phyloP scores from a whole-genome alignment of 2,797 vertebrate genomes.

The Dendrocincla fuliginosa region DNA sequence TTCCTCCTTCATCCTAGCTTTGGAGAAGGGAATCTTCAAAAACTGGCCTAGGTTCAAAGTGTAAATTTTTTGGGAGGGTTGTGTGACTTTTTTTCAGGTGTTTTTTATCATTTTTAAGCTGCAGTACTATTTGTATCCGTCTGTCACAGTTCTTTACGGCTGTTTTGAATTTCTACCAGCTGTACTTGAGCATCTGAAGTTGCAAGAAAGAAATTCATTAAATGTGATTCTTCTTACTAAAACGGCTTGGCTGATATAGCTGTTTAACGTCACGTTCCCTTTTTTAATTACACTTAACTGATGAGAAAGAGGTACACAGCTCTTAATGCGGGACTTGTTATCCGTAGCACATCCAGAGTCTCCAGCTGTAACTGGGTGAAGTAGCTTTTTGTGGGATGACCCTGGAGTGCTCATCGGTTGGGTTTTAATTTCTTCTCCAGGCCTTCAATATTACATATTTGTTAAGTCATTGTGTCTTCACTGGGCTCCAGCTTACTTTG shows the following conservation, averaged over 20 bases:
- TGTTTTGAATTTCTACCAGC: constrained; percentile 82
- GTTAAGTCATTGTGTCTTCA: constrained; percentile 2
- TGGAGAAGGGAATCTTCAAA: constrained; percentile 76
- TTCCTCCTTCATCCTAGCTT: constrained; percentile 67
- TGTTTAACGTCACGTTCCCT: constrained; percentile 68
- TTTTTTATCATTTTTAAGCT: constrained; percentile 81
- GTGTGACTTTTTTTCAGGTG: constrained; percentile 74
- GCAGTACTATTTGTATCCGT: constrained; percentile 82
- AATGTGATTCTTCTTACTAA: constrained; percentile 83
- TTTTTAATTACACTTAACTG: constrained; percentile 11
- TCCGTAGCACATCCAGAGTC: background rate
- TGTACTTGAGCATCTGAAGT: constrained; percentile 81
- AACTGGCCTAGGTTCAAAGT: constrained; percentile 80
- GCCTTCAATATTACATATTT: background rate
- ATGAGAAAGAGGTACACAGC: background rate
- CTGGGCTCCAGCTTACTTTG: background rate
- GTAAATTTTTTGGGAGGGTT: constrained; percentile 78
- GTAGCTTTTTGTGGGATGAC: constrained; percentile 3
- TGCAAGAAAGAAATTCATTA: constrained; percentile 82
- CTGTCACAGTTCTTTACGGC: constrained; percentile 80
- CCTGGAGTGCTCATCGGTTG: background rate
- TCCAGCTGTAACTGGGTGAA: constrained; percentile 9
- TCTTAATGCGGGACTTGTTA: background rate
- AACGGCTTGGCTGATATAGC: constrained; percentile 76
- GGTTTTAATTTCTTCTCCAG: constrained; percentile 25